Evolutionary conservation across 2,797 vertebrate species (phyloP).

Genomic region (Craterocephalus amniculus): DNA sequence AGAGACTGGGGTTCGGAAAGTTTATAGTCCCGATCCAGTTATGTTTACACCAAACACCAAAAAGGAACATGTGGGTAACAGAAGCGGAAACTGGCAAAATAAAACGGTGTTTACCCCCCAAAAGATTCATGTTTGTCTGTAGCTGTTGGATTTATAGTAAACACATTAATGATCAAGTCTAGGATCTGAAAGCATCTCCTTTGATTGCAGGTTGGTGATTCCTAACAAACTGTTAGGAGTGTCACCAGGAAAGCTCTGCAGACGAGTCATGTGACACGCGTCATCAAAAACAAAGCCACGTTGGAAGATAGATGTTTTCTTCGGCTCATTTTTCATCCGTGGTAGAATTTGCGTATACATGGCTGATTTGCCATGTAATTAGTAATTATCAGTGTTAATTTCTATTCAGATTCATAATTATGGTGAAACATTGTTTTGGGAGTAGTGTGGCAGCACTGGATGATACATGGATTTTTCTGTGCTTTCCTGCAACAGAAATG

Average conservation of each 20-base stretch:
- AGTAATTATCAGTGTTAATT: not conserved
- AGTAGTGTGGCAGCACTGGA: not conserved
- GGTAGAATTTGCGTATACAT: not conserved
- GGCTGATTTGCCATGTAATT: not conserved
- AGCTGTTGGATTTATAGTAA: not conserved
- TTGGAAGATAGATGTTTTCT: not conserved
- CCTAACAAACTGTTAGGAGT: not conserved
- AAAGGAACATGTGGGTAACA: not conserved
- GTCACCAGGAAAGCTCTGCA: not conserved
- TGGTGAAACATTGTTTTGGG: not conserved
- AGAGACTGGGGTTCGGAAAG: conserved; percentile 27
- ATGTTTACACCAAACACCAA: conserved; percentile 17
- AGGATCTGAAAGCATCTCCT: not conserved
- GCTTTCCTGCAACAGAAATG: not conserved
- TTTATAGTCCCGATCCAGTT: conserved; percentile 28
- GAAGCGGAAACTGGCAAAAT: not conserved
- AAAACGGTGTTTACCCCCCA: not conserved
- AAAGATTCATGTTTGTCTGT: not conserved
- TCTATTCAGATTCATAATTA: not conserved
- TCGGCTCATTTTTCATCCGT: not conserved
- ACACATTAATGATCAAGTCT: not conserved
- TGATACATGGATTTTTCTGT: not conserved
- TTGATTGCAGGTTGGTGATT: not conserved
- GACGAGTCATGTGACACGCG: not conserved
- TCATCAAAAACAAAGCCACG: not conserved